Conservation (phyloP, 2,113 vertebrate species). For the Rhinichthys klamathensis region DNA sequence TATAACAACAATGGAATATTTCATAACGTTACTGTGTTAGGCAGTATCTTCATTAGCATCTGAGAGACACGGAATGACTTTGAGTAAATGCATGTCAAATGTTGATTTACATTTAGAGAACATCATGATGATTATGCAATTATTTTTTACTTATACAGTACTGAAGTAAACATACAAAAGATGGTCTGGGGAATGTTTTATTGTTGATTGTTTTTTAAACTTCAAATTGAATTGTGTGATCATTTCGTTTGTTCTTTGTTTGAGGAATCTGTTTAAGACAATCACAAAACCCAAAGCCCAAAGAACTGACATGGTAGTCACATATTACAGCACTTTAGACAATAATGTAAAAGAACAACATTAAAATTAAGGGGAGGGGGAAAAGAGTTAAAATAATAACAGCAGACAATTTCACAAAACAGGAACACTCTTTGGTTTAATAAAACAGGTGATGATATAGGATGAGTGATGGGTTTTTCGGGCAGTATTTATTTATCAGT, state of each 20-base stretch:
- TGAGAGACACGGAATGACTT: conserved; percentile 54
- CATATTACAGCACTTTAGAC: neutral
- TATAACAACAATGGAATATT: conserved; percentile 79
- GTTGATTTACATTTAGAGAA: conserved; percentile 6
- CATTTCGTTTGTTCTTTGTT: neutral
- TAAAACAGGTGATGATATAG: conserved; percentile 56
- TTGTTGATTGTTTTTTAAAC: neutral
- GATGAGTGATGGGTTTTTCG: conserved; percentile 27
- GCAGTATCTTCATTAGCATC: conserved; percentile 64
- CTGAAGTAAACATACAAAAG: conserved; percentile 5
- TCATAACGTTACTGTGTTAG: conserved; percentile 62
- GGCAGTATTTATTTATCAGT: conserved; percentile 46
- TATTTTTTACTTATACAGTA: neutral
- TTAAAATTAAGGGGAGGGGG: neutral
- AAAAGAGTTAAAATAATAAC: neutral
- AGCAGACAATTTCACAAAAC: conserved; percentile 51
- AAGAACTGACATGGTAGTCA: neutral
- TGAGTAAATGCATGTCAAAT: conserved; percentile 10
- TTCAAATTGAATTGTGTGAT: neutral
- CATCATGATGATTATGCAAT: neutral
- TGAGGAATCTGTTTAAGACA: conserved; percentile 11
- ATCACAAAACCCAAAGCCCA: conserved; percentile 22
- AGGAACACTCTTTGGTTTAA: conserved; percentile 75
- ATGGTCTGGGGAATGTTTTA: neutral
- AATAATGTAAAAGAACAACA: neutral